phyloP scores from a whole-genome alignment of 2,888 invertebrate species.

The Tuta absoluta region DNA sequence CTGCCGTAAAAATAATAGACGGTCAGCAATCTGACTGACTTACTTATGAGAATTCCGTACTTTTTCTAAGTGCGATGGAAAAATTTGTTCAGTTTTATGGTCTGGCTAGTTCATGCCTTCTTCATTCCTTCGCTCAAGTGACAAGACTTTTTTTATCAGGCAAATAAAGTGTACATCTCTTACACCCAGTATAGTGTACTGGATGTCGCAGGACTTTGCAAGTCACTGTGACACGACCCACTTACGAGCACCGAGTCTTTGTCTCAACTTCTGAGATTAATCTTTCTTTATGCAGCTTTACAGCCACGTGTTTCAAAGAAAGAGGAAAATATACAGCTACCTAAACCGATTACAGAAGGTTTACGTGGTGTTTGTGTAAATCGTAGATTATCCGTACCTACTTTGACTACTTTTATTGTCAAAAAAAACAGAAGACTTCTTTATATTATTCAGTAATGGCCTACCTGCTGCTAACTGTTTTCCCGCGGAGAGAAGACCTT shows the following conservation, averaged over 20 bases:
- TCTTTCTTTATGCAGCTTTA: slow-evolving; percentile 25
- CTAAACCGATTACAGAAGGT: neutral
- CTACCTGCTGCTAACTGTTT: no score
- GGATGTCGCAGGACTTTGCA: slow-evolving; percentile 12
- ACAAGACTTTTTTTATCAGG: no score
- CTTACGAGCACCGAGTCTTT: slow-evolving; percentile 18
- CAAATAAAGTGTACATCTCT: no score
- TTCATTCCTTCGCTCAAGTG: no score
- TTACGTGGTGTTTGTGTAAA: neutral
- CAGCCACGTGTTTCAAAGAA: slow-evolving; percentile 14
- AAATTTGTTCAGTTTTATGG: no score
- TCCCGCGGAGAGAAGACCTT: no score
- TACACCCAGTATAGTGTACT: neutral
- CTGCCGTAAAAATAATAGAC: no score
- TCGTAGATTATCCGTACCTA: neutral
- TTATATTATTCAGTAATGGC: neutral
- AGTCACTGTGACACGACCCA: slow-evolving; percentile 15
- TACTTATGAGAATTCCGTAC: no score
- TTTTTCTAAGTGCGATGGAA: no score
- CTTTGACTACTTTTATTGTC: no score
- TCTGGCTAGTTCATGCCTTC: no score
- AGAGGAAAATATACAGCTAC: neutral
- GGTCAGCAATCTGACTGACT: no score
- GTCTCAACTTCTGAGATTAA: slow-evolving; percentile 27
- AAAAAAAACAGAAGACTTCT: neutral